Evolutionary conservation across 2,888 invertebrate species (phyloP).

Genomic region (Aporophyla nigra): DNA sequence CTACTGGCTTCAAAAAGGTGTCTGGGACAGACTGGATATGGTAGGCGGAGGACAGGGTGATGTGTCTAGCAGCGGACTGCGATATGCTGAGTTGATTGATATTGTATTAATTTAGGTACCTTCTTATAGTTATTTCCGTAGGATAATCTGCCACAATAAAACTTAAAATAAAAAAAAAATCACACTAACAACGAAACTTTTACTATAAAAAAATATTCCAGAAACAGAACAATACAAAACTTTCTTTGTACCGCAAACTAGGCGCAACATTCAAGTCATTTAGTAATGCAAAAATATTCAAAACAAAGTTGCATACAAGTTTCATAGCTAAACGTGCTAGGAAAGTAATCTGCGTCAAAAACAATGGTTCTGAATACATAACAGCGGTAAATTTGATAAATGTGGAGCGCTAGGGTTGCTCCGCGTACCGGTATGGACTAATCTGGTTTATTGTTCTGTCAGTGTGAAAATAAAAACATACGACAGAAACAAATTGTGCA

Average conservation of each 20-base stretch:
- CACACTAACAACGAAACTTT: not conserved
- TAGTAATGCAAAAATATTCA: conserved; percentile 74
- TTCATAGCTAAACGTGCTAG: conserved; percentile 76
- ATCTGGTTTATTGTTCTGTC: conserved; percentile 34
- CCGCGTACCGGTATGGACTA: conserved; percentile 14
- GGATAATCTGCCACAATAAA: not conserved
- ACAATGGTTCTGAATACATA: conserved; percentile 85
- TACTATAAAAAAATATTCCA: conserved; percentile 9
- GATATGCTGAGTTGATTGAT: too few relatives aligned
- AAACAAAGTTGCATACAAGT: conserved; percentile 73
- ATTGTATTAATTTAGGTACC: not conserved
- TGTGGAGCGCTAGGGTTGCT: conserved; percentile 68
- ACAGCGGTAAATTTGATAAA: conserved; percentile 85
- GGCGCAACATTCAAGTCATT: conserved; percentile 67
- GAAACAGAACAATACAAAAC: conserved; percentile 34
- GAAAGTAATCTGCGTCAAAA: conserved; percentile 86
- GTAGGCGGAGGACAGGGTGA: too few relatives aligned
- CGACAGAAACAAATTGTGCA: not conserved
- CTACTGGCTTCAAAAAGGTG: too few relatives aligned
- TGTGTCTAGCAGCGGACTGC: too few relatives aligned
- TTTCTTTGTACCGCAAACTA: conserved; percentile 46
- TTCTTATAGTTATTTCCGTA: not conserved
- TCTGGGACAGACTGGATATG: too few relatives aligned
- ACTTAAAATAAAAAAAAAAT: not conserved
- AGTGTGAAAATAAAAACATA: conserved; percentile 24